Evolutionary conservation across 2,113 vertebrate genomes (phyloP).

Genomic region (Rutilus rutilus): DNA sequence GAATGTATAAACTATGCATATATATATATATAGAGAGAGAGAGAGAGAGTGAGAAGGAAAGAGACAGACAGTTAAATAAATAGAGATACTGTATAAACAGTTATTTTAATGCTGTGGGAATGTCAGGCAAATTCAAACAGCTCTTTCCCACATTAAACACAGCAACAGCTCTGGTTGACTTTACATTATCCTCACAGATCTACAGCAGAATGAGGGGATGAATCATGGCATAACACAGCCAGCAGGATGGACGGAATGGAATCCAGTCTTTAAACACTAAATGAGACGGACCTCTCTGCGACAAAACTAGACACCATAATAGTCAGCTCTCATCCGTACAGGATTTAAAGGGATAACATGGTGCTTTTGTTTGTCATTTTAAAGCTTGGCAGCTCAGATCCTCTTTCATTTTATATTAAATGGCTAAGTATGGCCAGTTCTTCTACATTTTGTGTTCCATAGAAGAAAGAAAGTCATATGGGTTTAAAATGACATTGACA

Average conservation of each 20-base stretch:
- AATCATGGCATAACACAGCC: conserved; percentile 45
- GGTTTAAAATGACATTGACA: background rate
- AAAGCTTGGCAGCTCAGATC: background rate
- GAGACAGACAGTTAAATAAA: conserved; percentile 31
- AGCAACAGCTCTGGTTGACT: conserved; percentile 59
- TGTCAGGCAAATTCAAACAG: conserved; percentile 59
- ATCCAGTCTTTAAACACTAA: background rate
- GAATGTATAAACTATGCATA: background rate
- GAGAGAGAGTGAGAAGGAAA: conserved; percentile 17
- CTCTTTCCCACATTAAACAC: conserved; percentile 45
- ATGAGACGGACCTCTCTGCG: background rate
- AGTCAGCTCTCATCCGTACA: background rate
- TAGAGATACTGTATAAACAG: conserved; percentile 48
- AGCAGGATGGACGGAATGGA: background rate
- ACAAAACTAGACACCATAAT: background rate
- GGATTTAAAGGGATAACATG: background rate
- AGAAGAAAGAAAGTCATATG: background rate
- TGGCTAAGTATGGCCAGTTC: background rate
- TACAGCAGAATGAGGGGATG: conserved; percentile 57
- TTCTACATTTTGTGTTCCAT: background rate
- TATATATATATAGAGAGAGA: too few relatives aligned
- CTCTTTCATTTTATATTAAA: background rate
- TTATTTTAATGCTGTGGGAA: conserved; percentile 63
- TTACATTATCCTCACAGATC: conserved; percentile 56
- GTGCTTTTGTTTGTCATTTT: background rate